phyloP scores from a whole-genome alignment of 2,113 vertebrate genomes.

The Pteropus alecto region DNA sequence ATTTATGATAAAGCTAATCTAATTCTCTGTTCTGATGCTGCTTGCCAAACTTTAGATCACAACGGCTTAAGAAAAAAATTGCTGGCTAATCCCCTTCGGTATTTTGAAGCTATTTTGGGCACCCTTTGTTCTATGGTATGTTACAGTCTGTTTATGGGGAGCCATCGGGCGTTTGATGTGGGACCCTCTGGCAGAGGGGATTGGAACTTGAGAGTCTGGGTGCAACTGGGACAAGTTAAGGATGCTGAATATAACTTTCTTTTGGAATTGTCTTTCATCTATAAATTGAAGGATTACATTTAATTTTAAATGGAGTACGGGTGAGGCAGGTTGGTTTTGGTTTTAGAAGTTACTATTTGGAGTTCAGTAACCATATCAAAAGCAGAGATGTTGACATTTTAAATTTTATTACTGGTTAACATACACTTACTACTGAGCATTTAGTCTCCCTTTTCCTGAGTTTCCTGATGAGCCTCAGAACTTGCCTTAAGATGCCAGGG shows the following conservation, averaged over 20 bases:
- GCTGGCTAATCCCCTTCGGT: conserved; percentile 63
- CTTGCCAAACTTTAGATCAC: conserved; percentile 67
- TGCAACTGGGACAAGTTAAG: conserved; percentile 69
- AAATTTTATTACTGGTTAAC: conserved; percentile 37
- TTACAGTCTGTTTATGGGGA: conserved; percentile 53
- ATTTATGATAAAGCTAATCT: conserved; percentile 63
- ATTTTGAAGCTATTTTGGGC: conserved; percentile 63
- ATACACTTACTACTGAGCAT: neutral
- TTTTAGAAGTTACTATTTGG: conserved; percentile 58
- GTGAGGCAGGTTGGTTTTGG: conserved; percentile 53
- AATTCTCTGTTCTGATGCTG: conserved; percentile 54
- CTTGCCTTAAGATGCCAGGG: conserved; percentile 15
- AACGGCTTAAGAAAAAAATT: conserved; percentile 59
- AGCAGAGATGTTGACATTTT: conserved; percentile 45
- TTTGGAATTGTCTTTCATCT: conserved; percentile 66
- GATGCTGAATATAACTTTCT: conserved; percentile 60
- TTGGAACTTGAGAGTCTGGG: conserved; percentile 58
- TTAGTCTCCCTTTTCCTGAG: conserved; percentile 1
- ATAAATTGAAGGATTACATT: conserved; percentile 67
- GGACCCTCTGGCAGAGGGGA: conserved; percentile 49
- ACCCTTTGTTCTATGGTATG: conserved; percentile 58
- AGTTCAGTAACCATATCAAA: conserved; percentile 56
- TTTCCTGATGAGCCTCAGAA: conserved; percentile 19
- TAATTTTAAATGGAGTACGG: conserved; percentile 51
- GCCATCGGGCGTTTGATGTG: conserved; percentile 66